phyloP scores from a whole-genome alignment of 2,113 vertebrate species.

The Dasyprocta punctata region DNA sequence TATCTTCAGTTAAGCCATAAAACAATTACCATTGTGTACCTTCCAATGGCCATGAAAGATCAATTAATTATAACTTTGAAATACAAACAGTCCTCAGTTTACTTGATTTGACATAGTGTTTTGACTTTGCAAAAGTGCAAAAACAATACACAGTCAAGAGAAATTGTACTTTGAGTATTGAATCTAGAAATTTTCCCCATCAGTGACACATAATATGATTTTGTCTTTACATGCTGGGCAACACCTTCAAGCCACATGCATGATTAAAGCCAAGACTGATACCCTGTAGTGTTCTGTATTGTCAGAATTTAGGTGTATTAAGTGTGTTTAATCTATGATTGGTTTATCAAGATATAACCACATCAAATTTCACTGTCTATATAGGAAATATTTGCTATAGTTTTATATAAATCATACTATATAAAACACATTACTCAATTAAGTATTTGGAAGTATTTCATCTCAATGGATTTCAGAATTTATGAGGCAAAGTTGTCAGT shows the following conservation, averaged over 20 bases:
- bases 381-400: background rate
- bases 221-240: background rate
- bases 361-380: too few relatives aligned
- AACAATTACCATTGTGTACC: background rate
- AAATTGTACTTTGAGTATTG: background rate
- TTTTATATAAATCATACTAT: background rate
- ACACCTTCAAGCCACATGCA: background rate
- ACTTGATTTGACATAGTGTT: background rate
- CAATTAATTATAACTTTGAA: background rate
- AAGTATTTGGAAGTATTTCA: slow-evolving; percentile 17
- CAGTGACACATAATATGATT: too few relatives aligned
- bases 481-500: background rate
- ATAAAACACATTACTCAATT: background rate
- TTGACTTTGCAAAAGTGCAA: background rate
- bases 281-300: too few relatives aligned
- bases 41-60: background rate
- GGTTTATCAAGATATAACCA: background rate
- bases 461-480: background rate
- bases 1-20: background rate
- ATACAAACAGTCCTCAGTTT: background rate
- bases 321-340: background rate
- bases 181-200: background rate
- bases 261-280: background rate
- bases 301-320: background rate
- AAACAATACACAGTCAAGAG: background rate